Conservation (phyloP, 23 tunicate genomes). For the Oikopleura dioica region DNA sequence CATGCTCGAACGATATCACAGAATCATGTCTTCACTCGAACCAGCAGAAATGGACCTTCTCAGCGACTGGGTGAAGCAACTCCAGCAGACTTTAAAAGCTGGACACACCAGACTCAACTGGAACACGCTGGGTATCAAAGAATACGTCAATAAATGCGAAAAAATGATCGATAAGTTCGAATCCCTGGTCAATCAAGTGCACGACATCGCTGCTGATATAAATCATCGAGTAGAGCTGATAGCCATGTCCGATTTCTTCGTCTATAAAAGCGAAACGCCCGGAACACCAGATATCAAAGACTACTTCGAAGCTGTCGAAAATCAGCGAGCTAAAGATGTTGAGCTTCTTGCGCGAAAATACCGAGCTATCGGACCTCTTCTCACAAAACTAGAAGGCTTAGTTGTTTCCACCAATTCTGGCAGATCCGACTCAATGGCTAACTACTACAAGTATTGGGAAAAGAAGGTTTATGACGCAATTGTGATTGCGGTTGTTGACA, state of each 20-base stretch:
- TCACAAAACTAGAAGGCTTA: conserved; percentile 84
- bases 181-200: conserved; percentile 82
- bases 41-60: conserved; percentile 44
- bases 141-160: conserved; percentile 55
- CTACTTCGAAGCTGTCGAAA: conserved; percentile 44
- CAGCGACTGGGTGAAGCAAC: conserved; percentile 35
- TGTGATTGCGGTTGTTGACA: conserved; percentile 32
- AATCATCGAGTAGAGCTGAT: conserved; percentile 53
- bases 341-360: conserved; percentile 43
- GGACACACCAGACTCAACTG: conserved; percentile 74
- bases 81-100: conserved; percentile 37
- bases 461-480: conserved; percentile 39
- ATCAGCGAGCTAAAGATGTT: conserved; percentile 42
- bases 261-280: not conserved
- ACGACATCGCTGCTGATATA: conserved; percentile 75
- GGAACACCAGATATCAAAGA: conserved; percentile 24
- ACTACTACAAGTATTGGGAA: conserved; percentile 82
- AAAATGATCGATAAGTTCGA: conserved; percentile 67
- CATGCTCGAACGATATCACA: conserved; percentile 67
- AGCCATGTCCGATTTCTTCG: conserved; percentile 27
- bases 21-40: conserved; percentile 31
- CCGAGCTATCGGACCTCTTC: conserved; percentile 77
- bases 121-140: conserved; percentile 86
- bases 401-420: conserved; percentile 89
- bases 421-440: conserved; percentile 17